A percentile compares a stretch with the other conserved stretches of the same genome.
Evolutionary conservation across 2,888 invertebrate genomes (phyloP).

Genomic region (Tryphoninae sp.): DNA sequence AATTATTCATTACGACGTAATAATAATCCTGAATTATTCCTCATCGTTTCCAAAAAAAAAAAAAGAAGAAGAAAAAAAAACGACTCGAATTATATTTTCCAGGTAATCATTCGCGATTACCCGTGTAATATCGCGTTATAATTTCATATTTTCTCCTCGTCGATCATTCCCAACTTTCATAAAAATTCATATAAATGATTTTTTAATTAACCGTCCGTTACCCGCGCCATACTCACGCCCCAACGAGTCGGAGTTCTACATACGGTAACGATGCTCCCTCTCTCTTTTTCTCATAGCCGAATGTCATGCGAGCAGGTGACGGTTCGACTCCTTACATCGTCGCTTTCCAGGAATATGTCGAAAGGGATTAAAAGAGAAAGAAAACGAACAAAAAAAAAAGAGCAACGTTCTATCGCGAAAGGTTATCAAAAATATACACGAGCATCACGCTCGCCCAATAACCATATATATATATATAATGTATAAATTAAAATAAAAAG

Average conservation of each 20-base stretch:
- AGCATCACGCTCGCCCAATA: conserved; percentile 23
- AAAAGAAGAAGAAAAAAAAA: neutral
- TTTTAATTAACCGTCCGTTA: no score
- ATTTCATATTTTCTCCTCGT: no score
- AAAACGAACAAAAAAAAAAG: conserved; percentile 19
- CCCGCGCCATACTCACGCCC: no score
- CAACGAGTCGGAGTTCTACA: conserved; percentile 1
- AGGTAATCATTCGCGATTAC: no score
- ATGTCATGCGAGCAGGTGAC: conserved; percentile 55
- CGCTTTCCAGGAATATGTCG: conserved; percentile 39
- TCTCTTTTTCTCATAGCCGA: neutral
- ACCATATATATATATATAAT: conserved; percentile 18
- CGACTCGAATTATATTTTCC: no score
- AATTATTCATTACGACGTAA: no score
- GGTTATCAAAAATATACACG: conserved; percentile 56
- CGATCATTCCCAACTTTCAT: no score
- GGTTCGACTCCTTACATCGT: conserved; percentile 35
- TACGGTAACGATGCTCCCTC: neutral
- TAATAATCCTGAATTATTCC: neutral
- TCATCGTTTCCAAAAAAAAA: neutral
- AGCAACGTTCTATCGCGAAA: conserved; percentile 48
- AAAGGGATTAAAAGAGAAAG: neutral
- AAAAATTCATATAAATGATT: no score
- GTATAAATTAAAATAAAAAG: conserved; percentile 38
- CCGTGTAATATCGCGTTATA: no score